Percentiles rank a stretch among this genome's conserved stretches.
These are phyloP conservation scores for Carassius gibelio DNA, from an alignment of 2,113 vertebrate genomes.

Conservation along the genomic window DNA sequence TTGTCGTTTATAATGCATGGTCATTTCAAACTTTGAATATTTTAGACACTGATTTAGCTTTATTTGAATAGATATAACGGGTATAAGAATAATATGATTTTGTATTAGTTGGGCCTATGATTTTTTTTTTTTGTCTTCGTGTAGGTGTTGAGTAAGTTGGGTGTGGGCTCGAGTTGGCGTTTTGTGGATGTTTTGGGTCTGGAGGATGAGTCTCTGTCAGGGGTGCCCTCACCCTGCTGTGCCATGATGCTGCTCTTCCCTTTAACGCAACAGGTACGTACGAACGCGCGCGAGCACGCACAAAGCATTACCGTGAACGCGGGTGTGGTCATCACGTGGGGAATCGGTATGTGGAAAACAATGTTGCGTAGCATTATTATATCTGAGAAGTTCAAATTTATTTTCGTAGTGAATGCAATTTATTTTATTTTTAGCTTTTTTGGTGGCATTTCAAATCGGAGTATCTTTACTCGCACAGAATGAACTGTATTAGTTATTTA, in stretches of 20 bases:
- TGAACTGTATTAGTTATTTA: too few relatives aligned
- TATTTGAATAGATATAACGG: background rate
- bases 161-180: constrained; percentile 82
- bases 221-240: constrained; percentile 84
- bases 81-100: background rate
- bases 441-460: too few relatives aligned
- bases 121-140: constrained; percentile 54
- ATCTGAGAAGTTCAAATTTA: background rate
- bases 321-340: background rate
- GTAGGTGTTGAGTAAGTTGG: constrained; percentile 86
- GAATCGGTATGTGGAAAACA: background rate
- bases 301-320: background rate
- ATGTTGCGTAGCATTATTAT: background rate
- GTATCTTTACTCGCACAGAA: too few relatives aligned
- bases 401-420: too few relatives aligned
- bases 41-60: background rate
- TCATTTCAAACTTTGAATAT: background rate
- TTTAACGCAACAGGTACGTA: constrained; percentile 87
- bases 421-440: too few relatives aligned
- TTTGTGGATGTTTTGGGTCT: constrained; percentile 94
- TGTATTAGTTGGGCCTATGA: background rate
- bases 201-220: constrained; percentile 82
- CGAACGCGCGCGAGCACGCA: background rate
- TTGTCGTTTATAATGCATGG: background rate
- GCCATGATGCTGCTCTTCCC: constrained; percentile 94